Evolutionary conservation across 1,140 invertebrate genomes (phyloP).

Genomic region (Hyles euphorbiae): DNA sequence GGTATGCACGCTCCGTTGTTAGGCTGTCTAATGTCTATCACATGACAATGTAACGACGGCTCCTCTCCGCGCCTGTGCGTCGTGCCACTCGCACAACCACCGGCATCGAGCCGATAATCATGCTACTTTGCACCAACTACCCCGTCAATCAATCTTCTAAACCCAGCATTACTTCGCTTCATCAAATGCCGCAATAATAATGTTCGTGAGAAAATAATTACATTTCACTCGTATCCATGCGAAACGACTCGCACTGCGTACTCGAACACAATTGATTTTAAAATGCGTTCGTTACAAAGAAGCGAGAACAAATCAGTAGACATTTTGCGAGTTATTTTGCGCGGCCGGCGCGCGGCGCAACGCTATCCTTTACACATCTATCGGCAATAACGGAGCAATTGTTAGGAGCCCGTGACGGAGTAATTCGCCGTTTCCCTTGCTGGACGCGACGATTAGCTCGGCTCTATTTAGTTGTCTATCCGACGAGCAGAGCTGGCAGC

Average conservation of each 20-base stretch:
- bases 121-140: conserved; percentile 35
- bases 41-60: conserved; percentile 31
- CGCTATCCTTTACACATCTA: conserved; percentile 42
- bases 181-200: too few relatives aligned
- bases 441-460: conserved; percentile 68
- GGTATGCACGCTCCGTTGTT: conserved; percentile 18
- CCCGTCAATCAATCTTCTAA: conserved; percentile 30
- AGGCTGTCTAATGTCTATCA: conserved; percentile 40
- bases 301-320: too few relatives aligned
- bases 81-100: conserved; percentile 28
- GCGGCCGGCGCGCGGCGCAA: conserved; percentile 18
- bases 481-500: conserved; percentile 56
- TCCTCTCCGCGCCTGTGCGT: conserved; percentile 31
- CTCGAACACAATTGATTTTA: too few relatives aligned
- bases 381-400: conserved; percentile 66
- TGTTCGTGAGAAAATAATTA: too few relatives aligned
- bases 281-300: too few relatives aligned
- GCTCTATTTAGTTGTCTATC: conserved; percentile 73
- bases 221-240: too few relatives aligned
- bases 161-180: conserved; percentile 2
- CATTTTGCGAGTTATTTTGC: conserved; percentile 6
- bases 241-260: too few relatives aligned
- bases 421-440: conserved; percentile 71
- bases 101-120: conserved; percentile 23
- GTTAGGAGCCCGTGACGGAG: conserved; percentile 61